Conservation (phyloP, 2,888 invertebrate species). For the Drosophila seclusa region DNA sequence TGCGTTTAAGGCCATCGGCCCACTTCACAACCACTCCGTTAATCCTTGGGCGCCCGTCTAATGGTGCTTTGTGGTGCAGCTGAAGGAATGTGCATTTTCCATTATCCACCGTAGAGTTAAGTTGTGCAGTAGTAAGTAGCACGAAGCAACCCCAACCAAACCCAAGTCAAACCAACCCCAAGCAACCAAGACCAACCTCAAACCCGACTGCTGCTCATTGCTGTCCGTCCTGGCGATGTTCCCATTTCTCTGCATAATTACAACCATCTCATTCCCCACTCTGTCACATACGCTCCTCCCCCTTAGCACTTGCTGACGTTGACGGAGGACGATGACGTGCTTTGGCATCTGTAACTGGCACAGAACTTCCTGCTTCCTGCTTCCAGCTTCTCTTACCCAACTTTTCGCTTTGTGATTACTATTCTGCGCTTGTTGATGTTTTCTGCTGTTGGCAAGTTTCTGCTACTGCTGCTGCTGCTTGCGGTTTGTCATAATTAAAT, state of each 20-base stretch:
- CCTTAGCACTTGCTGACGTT: slow-evolving; percentile 29
- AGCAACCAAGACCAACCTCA: slow-evolving; percentile 7
- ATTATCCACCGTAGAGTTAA: slow-evolving; percentile 50
- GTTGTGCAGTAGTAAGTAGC: slow-evolving; percentile 67
- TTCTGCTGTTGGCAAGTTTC: slow-evolving; percentile 16
- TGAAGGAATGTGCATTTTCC: slow-evolving; percentile 76
- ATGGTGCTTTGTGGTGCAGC: slow-evolving; percentile 69
- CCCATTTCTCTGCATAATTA: slow-evolving; percentile 74
- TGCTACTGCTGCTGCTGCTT: not conserved
- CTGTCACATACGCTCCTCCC: not conserved
- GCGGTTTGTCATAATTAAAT: slow-evolving; percentile 47
- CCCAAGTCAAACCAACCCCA: not conserved
- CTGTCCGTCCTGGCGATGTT: slow-evolving; percentile 43
- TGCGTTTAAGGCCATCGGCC: slow-evolving; percentile 40
- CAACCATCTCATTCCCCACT: not conserved
- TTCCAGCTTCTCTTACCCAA: slow-evolving; percentile 1
- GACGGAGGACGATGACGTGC: slow-evolving; percentile 57
- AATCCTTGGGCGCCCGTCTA: slow-evolving; percentile 71
- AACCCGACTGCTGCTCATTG: not conserved
- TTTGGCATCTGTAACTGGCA: slow-evolving; percentile 74
- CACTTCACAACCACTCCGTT: slow-evolving; percentile 53
- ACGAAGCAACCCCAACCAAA: slow-evolving; percentile 32
- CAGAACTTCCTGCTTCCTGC: slow-evolving; percentile 69
- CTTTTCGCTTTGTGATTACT: slow-evolving; percentile 35
- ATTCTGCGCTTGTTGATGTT: slow-evolving; percentile 21